Percentiles rank a stretch among this genome's conserved stretches.
These are phyloP conservation scores for Pseudachorutes palmiensis DNA, from an alignment of 1,140 invertebrate genomes.

Conservation along the genomic window DNA sequence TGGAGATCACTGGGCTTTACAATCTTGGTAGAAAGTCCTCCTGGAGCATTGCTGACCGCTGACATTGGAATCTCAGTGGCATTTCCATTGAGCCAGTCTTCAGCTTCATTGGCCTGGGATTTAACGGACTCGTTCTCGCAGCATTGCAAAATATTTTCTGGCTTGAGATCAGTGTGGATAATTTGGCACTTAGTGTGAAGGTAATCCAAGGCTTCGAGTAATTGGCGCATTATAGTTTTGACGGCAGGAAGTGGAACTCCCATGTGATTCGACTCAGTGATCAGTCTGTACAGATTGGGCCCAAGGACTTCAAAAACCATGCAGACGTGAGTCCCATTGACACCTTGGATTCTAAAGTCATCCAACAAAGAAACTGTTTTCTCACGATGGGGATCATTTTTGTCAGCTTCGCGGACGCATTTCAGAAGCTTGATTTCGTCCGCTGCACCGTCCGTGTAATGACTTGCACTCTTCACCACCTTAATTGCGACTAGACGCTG, in stretches of 20 bases:
- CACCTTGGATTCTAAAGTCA: constrained; percentile 94
- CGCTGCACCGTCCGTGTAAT: constrained; percentile 95
- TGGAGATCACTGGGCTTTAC: neutral
- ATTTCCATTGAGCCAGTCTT: constrained; percentile 42
- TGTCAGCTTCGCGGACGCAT: constrained; percentile 64
- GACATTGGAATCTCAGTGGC: neutral
- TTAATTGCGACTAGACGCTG: constrained; percentile 53
- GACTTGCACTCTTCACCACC: constrained; percentile 94
- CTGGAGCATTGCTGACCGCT: neutral
- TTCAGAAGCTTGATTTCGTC: constrained; percentile 97
- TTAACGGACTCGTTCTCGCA: constrained; percentile 75
- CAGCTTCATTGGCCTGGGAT: constrained; percentile 83
- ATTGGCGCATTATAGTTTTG: constrained; percentile 88
- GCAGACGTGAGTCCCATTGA: constrained; percentile 90
- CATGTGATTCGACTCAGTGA: constrained; percentile 94
- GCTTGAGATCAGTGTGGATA: constrained; percentile 99
- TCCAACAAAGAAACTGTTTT: constrained; percentile 95
- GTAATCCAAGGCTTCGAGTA: constrained; percentile 92
- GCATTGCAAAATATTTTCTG: constrained; percentile 95
- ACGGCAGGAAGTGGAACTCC: constrained; percentile 93
- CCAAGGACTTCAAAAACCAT: constrained; percentile 96
- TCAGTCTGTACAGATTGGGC: constrained; percentile 93
- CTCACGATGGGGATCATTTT: constrained; percentile 76
- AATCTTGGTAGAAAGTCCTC: neutral
- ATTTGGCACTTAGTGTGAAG: constrained; percentile 94